These are phyloP conservation scores for Erpobdella octoculata DNA, from an alignment of 2,888 invertebrate genomes.

Conservation along the genomic window DNA sequence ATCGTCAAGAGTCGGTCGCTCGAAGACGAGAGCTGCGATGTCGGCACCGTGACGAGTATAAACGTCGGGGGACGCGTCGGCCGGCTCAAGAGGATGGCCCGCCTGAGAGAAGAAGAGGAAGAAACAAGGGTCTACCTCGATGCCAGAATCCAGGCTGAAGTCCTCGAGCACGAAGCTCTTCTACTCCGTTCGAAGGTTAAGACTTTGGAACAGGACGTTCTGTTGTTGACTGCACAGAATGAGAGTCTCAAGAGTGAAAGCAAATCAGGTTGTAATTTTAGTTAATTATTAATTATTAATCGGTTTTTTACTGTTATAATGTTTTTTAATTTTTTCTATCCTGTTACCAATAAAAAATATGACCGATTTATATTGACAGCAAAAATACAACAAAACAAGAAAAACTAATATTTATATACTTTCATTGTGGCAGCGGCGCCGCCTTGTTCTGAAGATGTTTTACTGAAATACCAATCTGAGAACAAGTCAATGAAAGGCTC, in stretches of 20 bases:
- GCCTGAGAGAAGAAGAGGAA: constrained; percentile 5
- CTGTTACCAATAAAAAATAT: no score
- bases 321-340: no score
- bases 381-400: no score
- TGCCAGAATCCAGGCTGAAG: constrained; percentile 55
- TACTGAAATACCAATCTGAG: not conserved
- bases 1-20: constrained; percentile 16
- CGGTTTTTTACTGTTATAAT: no score
- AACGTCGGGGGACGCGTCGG: constrained; percentile 3
- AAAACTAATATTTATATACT: no score
- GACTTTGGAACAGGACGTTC: not conserved
- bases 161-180: constrained; percentile 66
- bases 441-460: not conserved
- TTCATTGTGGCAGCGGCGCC: not conserved
- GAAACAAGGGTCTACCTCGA: constrained; percentile 21
- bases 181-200: not conserved
- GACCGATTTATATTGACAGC: no score
- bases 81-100: not conserved
- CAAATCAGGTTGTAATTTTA: not conserved
- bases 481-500: no score
- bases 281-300: not conserved
- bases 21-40: constrained; percentile 14
- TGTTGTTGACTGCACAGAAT: not conserved
- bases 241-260: no score
- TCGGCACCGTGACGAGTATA: constrained; percentile 6